These are phyloP conservation scores for Stylophora pistillata DNA, from an alignment of 64 coral and sea anemone genomes.

Conservation along the genomic window DNA sequence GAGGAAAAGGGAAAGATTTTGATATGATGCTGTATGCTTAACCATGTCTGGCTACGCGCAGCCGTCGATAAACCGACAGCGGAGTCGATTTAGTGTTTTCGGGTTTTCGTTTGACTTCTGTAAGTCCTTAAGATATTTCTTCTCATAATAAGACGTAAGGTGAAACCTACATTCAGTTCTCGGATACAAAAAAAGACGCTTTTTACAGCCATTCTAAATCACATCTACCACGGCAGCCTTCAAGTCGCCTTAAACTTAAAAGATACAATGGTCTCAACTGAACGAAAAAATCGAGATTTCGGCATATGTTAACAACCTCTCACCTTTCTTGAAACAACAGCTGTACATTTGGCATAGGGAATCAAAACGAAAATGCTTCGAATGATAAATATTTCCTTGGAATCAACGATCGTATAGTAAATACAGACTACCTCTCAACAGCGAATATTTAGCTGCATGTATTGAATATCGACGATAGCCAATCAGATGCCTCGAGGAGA, in stretches of 20 bases:
- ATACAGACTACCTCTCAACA: not conserved
- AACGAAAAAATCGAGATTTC: not conserved
- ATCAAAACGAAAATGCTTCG: not conserved
- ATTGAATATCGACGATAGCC: not conserved
- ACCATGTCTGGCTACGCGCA: no score
- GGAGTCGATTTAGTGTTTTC: no score
- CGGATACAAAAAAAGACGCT: no score
- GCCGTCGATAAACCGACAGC: no score
- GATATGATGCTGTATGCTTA: no score
- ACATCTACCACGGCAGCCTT: not conserved
- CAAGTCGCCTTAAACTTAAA: not conserved
- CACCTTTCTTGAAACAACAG: not conserved
- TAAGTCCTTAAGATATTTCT: no score
- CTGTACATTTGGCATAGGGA: not conserved
- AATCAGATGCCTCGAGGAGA: constrained; percentile 1
- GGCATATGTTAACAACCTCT: not conserved
- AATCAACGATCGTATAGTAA: not conserved
- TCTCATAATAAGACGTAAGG: no score
- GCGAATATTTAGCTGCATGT: not conserved
- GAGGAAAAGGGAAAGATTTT: no score
- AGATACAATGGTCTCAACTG: not conserved
- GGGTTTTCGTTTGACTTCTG: no score
- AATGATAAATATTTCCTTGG: not conserved
- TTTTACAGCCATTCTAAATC: not conserved
- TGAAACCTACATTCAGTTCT: no score